Percentiles rank a stretch among this genome's conserved stretches.
Conservation (phyloP, 2,797 vertebrate genomes). For the Poecilia gillii region DNA sequence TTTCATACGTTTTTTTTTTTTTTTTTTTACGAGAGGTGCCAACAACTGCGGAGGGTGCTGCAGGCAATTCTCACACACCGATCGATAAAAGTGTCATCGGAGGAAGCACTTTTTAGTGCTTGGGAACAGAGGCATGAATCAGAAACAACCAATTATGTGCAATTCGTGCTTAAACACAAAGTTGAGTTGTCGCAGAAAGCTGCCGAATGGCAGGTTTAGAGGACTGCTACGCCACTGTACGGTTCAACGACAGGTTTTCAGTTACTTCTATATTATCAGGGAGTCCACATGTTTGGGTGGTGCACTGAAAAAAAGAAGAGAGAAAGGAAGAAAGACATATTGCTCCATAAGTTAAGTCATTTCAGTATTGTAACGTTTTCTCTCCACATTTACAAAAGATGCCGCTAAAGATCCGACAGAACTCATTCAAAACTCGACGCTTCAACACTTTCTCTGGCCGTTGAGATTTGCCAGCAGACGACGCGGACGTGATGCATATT, state of each 20-base stretch:
- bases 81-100: slow-evolving; percentile 41
- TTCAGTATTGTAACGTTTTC: not conserved
- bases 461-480: not conserved
- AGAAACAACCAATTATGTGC: slow-evolving; percentile 51
- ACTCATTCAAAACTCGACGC: not conserved
- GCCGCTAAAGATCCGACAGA: not conserved
- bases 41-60: not conserved
- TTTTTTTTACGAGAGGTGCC: not conserved
- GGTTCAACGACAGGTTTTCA: slow-evolving; percentile 52
- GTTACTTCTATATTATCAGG: slow-evolving; percentile 29
- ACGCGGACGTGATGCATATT: not conserved
- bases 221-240: not conserved
- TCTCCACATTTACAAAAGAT: not conserved
- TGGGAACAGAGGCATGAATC: slow-evolving; percentile 29
- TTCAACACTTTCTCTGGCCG: not conserved
- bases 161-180: slow-evolving; percentile 38
- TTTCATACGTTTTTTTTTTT: not conserved
- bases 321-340: not conserved
- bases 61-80: slow-evolving; percentile 15
- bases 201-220: slow-evolving; percentile 44
- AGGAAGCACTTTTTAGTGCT: slow-evolving; percentile 55
- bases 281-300: not conserved
- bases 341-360: not conserved
- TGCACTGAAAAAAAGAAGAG: not conserved
- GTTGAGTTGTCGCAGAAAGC: slow-evolving; percentile 23